Evolutionary conservation across 2,797 vertebrate genomes (phyloP).

Genomic region (Pantherophis vulpinus): DNA sequence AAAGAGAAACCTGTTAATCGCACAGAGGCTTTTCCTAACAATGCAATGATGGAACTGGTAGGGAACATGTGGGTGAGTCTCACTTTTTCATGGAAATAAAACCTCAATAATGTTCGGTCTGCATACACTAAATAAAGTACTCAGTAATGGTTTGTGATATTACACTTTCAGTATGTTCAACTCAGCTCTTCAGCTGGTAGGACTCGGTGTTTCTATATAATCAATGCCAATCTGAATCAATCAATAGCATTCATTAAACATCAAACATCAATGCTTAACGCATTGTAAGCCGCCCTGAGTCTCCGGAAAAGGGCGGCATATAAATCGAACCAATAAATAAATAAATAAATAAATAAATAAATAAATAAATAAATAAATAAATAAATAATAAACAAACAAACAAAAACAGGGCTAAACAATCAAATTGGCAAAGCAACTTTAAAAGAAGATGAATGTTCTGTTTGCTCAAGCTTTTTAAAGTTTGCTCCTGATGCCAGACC

Average conservation of each 20-base stretch:
- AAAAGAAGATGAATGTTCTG: neutral
- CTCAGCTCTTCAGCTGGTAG: neutral
- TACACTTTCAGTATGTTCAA: neutral
- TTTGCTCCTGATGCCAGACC: neutral
- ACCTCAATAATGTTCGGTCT: neutral
- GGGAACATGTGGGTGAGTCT: neutral
- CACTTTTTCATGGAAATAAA: neutral
- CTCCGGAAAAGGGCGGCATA: no score
- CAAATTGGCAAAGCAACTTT: neutral
- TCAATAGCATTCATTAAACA: neutral
- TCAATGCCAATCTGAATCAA: neutral
- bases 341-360: no score
- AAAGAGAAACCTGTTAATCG: neutral
- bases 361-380: no score
- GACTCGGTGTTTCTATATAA: neutral
- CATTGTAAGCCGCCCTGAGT: no score
- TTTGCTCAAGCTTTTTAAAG: neutral
- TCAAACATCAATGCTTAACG: neutral
- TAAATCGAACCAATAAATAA: no score
- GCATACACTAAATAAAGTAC: neutral
- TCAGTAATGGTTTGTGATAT: neutral
- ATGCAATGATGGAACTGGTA: neutral
- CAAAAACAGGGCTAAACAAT: neutral
- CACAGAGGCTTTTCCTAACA: neutral
- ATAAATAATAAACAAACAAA: no score